Evolutionary conservation across 2,888 invertebrate genomes (phyloP), one percentile per base, ranked within the genome.

Genomic region (Drosophila barbarae): DNA sequence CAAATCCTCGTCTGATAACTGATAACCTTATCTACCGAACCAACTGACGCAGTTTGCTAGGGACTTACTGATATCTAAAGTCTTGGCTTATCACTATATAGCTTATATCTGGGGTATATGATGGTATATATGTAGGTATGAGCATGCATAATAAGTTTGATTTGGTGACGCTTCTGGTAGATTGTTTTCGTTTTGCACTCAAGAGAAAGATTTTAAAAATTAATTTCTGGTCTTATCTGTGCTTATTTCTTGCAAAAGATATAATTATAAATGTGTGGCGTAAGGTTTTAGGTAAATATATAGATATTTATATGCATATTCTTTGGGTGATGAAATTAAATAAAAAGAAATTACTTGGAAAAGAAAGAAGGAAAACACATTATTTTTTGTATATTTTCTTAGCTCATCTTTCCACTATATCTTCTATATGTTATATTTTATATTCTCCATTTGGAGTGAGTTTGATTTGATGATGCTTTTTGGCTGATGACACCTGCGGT

Each of bases 391-490:
- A 15, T 28, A 15, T 10, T 1, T 10, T 1, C 10, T 26, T 2
- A 23, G 21, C 55, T 21, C 15, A 42, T 42, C 41, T n/a, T 1
- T 13, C 3, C 3, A 13, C 5, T 30, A 35, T 15, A 42, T 35
- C 39, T 15, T 35, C 9, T 41, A 21, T 21, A 39, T 21, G 0
- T 5, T 18, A 10, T 36, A 5, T 36, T 49, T 21, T 28, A 12
- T 28, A 21, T 36, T 23, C 21, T 4, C 46, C 1, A 46, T 34
- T 28, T 13, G 13, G 15, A 35, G 35, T 57, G 21, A 30, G 15
- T 44, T 42, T 57, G 58, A 58, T 58, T 73, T 71, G 64, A 71
- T 65, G 76, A 68, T 71, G 44, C 58, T 46, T 58, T 59, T 46
- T 58, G 35, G 60, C 60, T 50, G 53, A 65, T 44, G 66, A 65